Evolutionary conservation across 2,797 vertebrate genomes (phyloP), one percentile per base, ranked within the genome.

Genomic region (Gouania willdenowi): DNA sequence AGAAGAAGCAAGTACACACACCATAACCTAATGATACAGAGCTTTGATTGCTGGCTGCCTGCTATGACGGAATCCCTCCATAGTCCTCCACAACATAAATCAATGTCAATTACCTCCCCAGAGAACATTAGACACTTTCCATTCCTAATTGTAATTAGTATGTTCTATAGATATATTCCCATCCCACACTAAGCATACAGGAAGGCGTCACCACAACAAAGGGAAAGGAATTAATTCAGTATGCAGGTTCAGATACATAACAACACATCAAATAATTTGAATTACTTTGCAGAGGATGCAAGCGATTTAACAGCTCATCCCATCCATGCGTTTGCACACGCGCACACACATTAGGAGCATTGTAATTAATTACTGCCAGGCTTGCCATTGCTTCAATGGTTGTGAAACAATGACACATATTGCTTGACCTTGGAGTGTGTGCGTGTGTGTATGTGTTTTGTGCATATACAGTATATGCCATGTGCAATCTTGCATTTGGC

Each of bases 101-200:
- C 88, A 89, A 88, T 88, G 88, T 88, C 87, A 88, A 87, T 90
- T 89, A 88, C 76, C 82, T 85, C 80, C 77, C 81, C 68, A 78
- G 81, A 81, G 83, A 77, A 79, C 83, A 83, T 83, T 80, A 84
- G 75, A 83, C 79, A 79, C 79, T 79, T 78, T 79, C 78, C 76
- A 73, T 79, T 71, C 71, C 71, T 75, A 44, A 71, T 76, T 41
- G 60, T 81, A 82, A 85, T 84, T 82, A 81, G 78, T 76, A 59
- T 63, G 63, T 81, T 72, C 81, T 63, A 64, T 69, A 71, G 81
- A 79, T 77, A 75, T 81, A 77, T 79, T 77, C 70, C 64, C 71
- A 71, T 71, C 81, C 62, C 64, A 66, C 69, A 62, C 41, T 43
- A 49, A 43, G 58, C 66, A 52, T 64, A 38, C 70, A 45, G 60